These are phyloP conservation scores for Harpalus rubripes DNA, from an alignment of 2,888 invertebrate species.

Conservation along the genomic window DNA sequence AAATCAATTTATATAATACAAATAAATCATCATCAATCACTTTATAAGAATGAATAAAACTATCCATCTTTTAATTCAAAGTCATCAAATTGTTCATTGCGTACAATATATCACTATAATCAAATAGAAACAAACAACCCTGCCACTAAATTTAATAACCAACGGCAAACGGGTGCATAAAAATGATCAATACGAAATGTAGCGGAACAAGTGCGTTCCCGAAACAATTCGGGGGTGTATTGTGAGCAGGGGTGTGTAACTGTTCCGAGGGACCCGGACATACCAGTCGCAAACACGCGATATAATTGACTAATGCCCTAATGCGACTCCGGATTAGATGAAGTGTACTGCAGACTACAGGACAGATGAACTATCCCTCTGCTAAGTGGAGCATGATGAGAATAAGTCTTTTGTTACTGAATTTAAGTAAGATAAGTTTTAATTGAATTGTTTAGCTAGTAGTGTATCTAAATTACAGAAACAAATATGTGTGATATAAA, in stretches of 20 bases:
- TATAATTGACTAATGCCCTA: conserved; percentile 72
- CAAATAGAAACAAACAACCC: conserved; percentile 34
- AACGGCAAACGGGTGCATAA: conserved; percentile 19
- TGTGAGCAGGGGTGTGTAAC: conserved; percentile 10
- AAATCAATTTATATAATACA: not conserved
- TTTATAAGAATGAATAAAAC: not conserved
- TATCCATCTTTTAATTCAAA: conserved; percentile 11
- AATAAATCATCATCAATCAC: not conserved
- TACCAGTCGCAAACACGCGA: conserved; percentile 70
- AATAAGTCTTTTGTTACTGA: not conserved
- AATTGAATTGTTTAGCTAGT: not conserved
- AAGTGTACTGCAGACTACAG: conserved; percentile 69
- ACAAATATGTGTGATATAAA: too few relatives aligned
- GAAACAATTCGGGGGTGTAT: conserved; percentile 17
- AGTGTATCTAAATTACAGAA: not conserved
- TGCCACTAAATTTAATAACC: conserved; percentile 42
- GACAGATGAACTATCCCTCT: conserved; percentile 58
- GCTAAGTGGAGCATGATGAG: conserved; percentile 1
- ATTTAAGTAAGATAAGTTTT: not conserved
- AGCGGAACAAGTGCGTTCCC: conserved; percentile 45
- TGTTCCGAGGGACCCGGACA: conserved; percentile 21
- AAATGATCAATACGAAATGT: conserved; percentile 49
- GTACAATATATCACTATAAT: conserved; percentile 28
- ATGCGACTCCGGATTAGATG: conserved; percentile 71
- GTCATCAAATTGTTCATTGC: conserved; percentile 23